These are phyloP conservation scores for Papilio glaucus DNA, from an alignment of 1,140 invertebrate species.

Conservation along the genomic window DNA sequence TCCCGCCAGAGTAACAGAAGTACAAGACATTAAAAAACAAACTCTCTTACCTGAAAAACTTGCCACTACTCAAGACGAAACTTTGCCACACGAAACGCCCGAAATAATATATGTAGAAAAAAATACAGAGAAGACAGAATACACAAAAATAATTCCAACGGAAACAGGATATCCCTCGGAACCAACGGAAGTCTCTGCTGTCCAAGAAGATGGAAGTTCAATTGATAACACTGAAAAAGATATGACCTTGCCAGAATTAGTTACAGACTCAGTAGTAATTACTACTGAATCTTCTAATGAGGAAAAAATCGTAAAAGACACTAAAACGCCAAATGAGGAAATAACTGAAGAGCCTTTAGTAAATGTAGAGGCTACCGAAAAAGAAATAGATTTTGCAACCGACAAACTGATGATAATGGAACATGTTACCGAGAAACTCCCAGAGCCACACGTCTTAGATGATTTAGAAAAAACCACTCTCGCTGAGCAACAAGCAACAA, in stretches of 20 bases:
- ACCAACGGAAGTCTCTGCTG: neutral
- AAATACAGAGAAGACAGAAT: neutral
- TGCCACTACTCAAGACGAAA: neutral
- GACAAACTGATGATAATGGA: neutral
- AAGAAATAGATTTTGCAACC: constrained; percentile 10
- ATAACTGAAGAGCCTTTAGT: constrained; percentile 2
- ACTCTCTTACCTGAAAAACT: constrained; percentile 2
- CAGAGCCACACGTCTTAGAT: neutral
- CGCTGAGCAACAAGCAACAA: neutral
- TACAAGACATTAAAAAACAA: neutral
- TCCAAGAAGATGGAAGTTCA: neutral
- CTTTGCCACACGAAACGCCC: neutral
- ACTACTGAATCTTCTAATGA: constrained; percentile 6
- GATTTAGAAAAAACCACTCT: neutral
- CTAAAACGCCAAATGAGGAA: constrained; percentile 22
- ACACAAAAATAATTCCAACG: neutral
- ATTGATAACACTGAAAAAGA: constrained; percentile 9
- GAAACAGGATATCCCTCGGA: neutral
- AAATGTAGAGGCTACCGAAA: neutral
- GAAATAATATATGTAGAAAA: constrained; percentile 6
- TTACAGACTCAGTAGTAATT: constrained; percentile 27
- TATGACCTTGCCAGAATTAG: constrained; percentile 1
- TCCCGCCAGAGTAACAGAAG: constrained; percentile 7
- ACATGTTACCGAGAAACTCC: neutral
- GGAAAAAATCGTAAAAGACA: constrained; percentile 3